Base-by-base conservation (phyloP, 2,888 invertebrate genomes). In the Morpho achilles region DNA sequence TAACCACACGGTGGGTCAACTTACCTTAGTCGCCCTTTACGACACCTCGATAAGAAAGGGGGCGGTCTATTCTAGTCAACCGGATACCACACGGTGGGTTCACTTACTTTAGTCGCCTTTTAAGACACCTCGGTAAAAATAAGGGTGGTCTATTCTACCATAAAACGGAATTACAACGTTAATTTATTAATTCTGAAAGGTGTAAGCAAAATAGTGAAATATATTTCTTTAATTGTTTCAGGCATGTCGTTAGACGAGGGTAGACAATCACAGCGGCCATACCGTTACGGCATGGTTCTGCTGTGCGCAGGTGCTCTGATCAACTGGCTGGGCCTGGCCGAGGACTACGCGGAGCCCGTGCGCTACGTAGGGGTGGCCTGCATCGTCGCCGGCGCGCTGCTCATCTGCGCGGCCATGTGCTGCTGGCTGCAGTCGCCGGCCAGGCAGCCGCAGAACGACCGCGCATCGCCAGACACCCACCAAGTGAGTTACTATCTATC, bases 341-440 rank as follows among this genome's bases (percentile, higher is more conserved):
- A 94, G 74, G 93, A 93, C 79, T 94, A 94, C 77, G 93, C 94
- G 56, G 94, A 94, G 78, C 94, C 94, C 7, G 93, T 94, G 66
- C 91, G 94, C 74, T 95, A 94, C 79, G 92, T 94, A 67, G 94
- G 94, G 64, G 94, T 94, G 60, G 94, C 94, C 32, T 94, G 94
- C 82, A 94, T 95, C 68, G 93, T 94, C n/a, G 94, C 94, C 16
- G 94, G 94, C 42, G 94, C 94, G 2, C 89, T 94, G 66, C 92
- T 94, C 71, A 94, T 94, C 71, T 94, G 94, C 75, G 92, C 94
- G 32, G 94, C 94, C 58, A 94, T 94, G 93, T 94, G 94, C 79
- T 94, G 94, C 80, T 95, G 94, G 94, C 89, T 94, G 69, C 93
- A 91, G 79, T 87, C 89, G 42, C 91, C 92, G 16, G 87, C 88